Evolutionary conservation across 2,113 vertebrate genomes (phyloP).

Genomic region (Scatophagus argus): DNA sequence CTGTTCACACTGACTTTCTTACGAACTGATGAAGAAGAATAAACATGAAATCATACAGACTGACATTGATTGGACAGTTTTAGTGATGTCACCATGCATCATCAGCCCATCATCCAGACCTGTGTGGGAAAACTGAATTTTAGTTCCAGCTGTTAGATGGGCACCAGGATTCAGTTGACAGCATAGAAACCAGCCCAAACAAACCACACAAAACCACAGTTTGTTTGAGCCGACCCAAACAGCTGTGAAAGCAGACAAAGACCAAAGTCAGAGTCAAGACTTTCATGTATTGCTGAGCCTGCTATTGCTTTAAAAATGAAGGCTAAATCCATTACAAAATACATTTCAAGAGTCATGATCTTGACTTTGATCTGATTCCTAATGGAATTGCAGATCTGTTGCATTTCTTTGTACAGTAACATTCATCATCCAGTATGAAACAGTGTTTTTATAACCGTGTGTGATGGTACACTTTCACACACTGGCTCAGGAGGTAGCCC

Average conservation of each 20-base stretch:
- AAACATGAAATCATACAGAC: not conserved
- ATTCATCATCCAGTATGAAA: not conserved
- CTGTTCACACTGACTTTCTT: not conserved
- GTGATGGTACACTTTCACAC: conserved; percentile 20
- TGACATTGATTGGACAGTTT: too few relatives aligned
- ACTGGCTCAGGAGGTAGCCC: conserved; percentile 4
- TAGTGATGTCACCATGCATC: not conserved
- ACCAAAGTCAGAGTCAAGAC: not conserved
- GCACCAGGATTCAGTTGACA: not conserved
- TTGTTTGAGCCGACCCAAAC: not conserved
- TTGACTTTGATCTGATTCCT: not conserved
- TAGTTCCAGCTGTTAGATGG: not conserved
- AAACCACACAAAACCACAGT: not conserved
- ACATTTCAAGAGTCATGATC: not conserved
- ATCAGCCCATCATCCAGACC: too few relatives aligned
- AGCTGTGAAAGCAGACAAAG: not conserved
- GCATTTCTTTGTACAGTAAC: not conserved
- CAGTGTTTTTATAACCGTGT: not conserved
- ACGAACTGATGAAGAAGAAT: not conserved
- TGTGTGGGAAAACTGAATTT: too few relatives aligned
- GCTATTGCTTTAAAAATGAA: not conserved
- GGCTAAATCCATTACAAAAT: not conserved
- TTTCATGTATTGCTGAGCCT: not conserved
- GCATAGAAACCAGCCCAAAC: not conserved
- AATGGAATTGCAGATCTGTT: too few relatives aligned